A percentile compares a stretch with the other conserved stretches of the same genome.
phyloP scores from a whole-genome alignment of 2,797 vertebrate genomes.

The Phrynocephalus guinanensis region DNA sequence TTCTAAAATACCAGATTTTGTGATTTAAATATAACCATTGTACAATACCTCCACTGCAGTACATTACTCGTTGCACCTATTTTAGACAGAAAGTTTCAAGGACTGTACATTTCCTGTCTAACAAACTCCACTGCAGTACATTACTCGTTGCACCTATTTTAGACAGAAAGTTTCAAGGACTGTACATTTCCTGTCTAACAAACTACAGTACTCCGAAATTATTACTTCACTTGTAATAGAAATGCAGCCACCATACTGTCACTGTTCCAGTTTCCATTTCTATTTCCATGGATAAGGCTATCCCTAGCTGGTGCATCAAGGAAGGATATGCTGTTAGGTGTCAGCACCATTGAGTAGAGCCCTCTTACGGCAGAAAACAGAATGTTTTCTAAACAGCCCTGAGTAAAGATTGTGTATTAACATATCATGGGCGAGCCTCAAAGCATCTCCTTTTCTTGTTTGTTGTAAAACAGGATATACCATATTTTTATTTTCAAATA shows the following conservation, averaged over 20 bases:
- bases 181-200: not conserved
- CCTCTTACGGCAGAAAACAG: not conserved
- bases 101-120: too few relatives aligned
- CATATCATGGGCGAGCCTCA: not conserved
- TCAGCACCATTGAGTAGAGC: not conserved
- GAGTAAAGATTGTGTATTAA: not conserved
- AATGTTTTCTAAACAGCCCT: not conserved
- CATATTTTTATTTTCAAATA: not conserved
- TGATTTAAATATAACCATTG: too few relatives aligned
- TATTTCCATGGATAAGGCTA: not conserved
- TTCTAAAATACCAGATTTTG: too few relatives aligned
- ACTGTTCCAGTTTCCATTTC: not conserved
- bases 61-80: constrained; percentile 11
- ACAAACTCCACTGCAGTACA: constrained; percentile 25
- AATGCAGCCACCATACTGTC: not conserved
- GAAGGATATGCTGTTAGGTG: not conserved
- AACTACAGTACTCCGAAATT: not conserved
- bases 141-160: constrained; percentile 9
- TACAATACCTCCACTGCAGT: constrained; percentile 30
- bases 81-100: constrained; percentile 28
- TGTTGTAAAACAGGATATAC: not conserved
- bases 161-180: constrained; percentile 24
- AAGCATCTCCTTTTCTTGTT: not conserved
- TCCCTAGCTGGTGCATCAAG: not conserved
- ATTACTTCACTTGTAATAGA: not conserved